Evolutionary conservation across 2,888 invertebrate species (phyloP).

Genomic region (Hypercompe scribonia): DNA sequence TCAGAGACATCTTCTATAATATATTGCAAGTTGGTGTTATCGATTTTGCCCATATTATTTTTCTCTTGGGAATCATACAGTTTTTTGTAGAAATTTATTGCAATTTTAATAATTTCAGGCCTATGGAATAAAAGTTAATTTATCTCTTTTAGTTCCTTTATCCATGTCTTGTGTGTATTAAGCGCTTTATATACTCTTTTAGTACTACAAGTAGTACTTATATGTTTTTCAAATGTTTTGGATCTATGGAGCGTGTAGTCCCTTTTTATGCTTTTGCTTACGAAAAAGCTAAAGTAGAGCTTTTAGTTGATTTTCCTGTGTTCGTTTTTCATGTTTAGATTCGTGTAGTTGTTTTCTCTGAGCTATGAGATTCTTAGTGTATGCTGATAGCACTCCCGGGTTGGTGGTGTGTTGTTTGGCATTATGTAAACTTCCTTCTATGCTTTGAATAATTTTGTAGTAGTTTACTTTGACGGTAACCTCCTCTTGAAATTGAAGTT

Average conservation of each 20-base stretch:
- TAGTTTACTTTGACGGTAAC: conserved; percentile 4
- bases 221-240: conserved; percentile 7
- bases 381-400: neutral
- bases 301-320: conserved; percentile 8
- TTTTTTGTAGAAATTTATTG: conserved; percentile 11
- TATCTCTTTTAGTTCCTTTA: conserved; percentile 2
- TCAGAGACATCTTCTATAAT: too few relatives aligned
- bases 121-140: conserved; percentile 1
- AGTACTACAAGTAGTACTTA: conserved; percentile 1
- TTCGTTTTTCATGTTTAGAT: conserved; percentile 7
- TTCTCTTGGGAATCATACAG: conserved; percentile 1
- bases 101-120: conserved; percentile 7
- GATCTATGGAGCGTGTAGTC: conserved; percentile 5
- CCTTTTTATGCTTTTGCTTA: conserved; percentile 9
- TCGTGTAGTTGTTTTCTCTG: conserved; percentile 6
- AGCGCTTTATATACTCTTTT: conserved; percentile 15
- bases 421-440: conserved; percentile 9
- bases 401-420: neutral
- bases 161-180: conserved; percentile 11
- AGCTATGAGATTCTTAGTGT: neutral
- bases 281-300: conserved; percentile 2
- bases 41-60: neutral
- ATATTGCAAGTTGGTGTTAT: too few relatives aligned
- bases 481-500: conserved; percentile 1
- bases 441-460: conserved; percentile 7